phyloP scores from a whole-genome alignment of 2,888 invertebrate genomes.

The Oxyscelio sp. region DNA sequence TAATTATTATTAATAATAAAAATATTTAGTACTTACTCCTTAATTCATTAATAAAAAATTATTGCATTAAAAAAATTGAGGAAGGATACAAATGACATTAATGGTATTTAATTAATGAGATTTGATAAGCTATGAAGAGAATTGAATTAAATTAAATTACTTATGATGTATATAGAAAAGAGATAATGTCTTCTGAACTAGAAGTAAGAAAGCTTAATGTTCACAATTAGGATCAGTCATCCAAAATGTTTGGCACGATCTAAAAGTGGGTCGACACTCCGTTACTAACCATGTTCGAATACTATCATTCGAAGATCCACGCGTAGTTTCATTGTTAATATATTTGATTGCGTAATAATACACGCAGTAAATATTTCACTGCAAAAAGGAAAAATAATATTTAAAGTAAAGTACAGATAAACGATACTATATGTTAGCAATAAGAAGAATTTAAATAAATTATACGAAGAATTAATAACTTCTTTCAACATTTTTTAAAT shows the following conservation, averaged over 20 bases:
- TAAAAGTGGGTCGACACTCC: conserved; percentile 80
- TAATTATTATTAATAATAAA: too few relatives aligned
- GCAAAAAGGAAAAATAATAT: too few relatives aligned
- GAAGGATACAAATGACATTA: conserved; percentile 6
- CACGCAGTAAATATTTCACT: conserved; percentile 21
- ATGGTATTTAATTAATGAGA: conserved; percentile 13
- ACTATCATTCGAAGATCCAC: conserved; percentile 37
- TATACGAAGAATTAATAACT: too few relatives aligned
- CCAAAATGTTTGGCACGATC: conserved; percentile 80
- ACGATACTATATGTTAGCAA: too few relatives aligned
- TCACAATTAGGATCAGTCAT: conserved; percentile 69
- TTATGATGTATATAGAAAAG: conserved; percentile 21
- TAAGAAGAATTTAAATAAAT: too few relatives aligned
- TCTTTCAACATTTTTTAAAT: too few relatives aligned
- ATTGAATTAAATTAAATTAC: conserved; percentile 36
- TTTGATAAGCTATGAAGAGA: conserved; percentile 6
- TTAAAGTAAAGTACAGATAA: too few relatives aligned
- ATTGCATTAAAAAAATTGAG: background rate
- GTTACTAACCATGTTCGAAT: conserved; percentile 49
- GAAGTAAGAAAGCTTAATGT: conserved; percentile 60
- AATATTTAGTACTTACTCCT: too few relatives aligned
- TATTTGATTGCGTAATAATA: conserved; percentile 39
- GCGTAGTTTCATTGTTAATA: conserved; percentile 42
- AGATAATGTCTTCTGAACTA: conserved; percentile 42
- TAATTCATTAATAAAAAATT: too few relatives aligned